These are phyloP conservation scores for Netelia virgata DNA, from an alignment of 2,888 invertebrate species.

Conservation along the genomic window DNA sequence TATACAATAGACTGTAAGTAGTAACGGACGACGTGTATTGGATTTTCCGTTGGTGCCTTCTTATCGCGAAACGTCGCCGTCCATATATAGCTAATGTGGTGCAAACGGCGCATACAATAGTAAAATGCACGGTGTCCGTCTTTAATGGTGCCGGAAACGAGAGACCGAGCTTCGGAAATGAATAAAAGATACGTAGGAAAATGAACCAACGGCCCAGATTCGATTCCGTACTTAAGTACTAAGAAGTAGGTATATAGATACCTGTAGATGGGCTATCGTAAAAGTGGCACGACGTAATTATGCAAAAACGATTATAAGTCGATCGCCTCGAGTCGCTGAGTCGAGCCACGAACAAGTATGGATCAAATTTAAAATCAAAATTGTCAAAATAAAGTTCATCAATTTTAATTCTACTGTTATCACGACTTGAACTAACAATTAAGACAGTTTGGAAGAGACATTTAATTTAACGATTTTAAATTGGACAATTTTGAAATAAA, in stretches of 20 bases:
- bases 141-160: constrained; percentile 50
- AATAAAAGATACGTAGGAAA: constrained; percentile 10
- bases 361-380: not conserved
- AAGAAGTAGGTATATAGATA: not conserved
- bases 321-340: not conserved
- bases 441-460: too few relatives aligned
- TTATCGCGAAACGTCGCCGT: constrained; percentile 6
- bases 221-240: not conserved
- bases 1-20: not conserved
- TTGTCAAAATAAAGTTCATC: not conserved
- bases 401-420: too few relatives aligned
- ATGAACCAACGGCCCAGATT: constrained; percentile 46
- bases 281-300: not conserved
- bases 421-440: too few relatives aligned
- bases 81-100: not conserved
- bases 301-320: not conserved
- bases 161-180: constrained; percentile 6
- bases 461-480: too few relatives aligned
- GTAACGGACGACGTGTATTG: not conserved
- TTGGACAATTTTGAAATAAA: too few relatives aligned
- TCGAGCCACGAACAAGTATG: not conserved
- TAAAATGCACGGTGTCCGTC: not conserved
- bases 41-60: constrained; percentile 22
- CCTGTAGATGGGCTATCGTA: not conserved
- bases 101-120: constrained; percentile 1